Percentiles rank a stretch among this genome's conserved stretches.
Evolutionary conservation across 2,888 invertebrate species (phyloP).

Genomic region (Caenorhabditis virilis): DNA sequence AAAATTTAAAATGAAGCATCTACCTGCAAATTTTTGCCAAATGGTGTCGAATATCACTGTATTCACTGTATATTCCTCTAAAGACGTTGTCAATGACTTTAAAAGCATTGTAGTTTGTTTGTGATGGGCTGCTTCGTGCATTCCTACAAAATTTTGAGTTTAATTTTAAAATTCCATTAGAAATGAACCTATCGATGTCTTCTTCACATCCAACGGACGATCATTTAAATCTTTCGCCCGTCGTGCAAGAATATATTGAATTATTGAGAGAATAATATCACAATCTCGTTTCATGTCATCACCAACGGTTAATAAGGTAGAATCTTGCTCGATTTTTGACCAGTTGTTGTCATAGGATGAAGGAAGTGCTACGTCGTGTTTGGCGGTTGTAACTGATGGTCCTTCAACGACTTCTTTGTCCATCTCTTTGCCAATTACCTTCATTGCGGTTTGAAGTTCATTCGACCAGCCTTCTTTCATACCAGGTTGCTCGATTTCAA

Average conservation of each 20-base stretch:
- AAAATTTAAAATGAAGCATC: too few species aligned
- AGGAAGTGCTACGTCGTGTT: slow-evolving; percentile 69
- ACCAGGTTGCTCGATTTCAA: slow-evolving; percentile 94
- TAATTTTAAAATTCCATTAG: too few species aligned
- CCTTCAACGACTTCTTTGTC: slow-evolving; percentile 80
- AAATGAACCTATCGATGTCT: too few species aligned
- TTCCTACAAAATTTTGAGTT: too few species aligned
- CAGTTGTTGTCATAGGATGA: slow-evolving; percentile 72
- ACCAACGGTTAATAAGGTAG: slow-evolving; percentile 51
- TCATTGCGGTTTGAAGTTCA: slow-evolving; percentile 97
- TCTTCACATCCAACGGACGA: too few species aligned
- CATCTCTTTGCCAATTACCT: slow-evolving; percentile 92
- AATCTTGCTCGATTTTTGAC: slow-evolving; percentile 50
- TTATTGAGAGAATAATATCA: slow-evolving; percentile 84
- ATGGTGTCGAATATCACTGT: slow-evolving; percentile 94
- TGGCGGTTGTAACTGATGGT: slow-evolving; percentile 35
- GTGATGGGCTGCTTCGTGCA: slow-evolving; percentile 89
- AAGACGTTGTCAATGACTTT: slow-evolving; percentile 85
- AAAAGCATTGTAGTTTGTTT: slow-evolving; percentile 89
- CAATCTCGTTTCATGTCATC: slow-evolving; percentile 76
- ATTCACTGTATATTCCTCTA: slow-evolving; percentile 82
- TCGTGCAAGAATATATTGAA: slow-evolving; percentile 73
- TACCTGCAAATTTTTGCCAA: too few species aligned
- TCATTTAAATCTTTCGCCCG: slow-evolving; percentile 93
- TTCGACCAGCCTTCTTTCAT: slow-evolving; percentile 90